A percentile compares a stretch with the other conserved stretches of the same genome.
Conservation (phyloP, 2,888 invertebrate species). For the Eledone cirrhosa region DNA sequence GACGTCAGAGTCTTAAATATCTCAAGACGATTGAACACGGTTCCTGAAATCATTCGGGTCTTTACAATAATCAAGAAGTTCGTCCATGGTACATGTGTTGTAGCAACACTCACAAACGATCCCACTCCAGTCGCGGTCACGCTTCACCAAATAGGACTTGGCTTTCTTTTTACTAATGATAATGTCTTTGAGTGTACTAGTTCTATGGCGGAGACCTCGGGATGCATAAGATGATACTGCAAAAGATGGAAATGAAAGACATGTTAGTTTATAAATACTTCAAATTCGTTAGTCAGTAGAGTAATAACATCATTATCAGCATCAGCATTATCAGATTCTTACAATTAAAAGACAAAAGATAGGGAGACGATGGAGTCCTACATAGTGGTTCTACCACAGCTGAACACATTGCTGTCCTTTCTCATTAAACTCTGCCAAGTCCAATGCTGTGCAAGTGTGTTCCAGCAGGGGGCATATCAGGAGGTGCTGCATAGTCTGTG, state of each 20-base stretch:
- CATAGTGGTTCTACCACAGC: too few relatives aligned
- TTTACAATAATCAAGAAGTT: constrained; percentile 20
- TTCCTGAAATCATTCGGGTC: constrained; percentile 12
- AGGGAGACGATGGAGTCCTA: too few relatives aligned
- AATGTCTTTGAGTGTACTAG: constrained; percentile 5
- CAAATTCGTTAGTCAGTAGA: neutral
- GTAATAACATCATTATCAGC: too few relatives aligned
- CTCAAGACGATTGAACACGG: neutral
- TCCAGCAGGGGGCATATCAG: too few relatives aligned
- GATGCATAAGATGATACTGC: constrained; percentile 15
- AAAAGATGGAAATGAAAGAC: neutral
- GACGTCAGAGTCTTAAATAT: too few relatives aligned
- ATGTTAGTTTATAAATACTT: neutral
- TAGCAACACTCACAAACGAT: constrained; percentile 25
- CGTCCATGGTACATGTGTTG: constrained; percentile 4
- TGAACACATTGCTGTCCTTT: too few relatives aligned
- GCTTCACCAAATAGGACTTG: constrained; percentile 16
- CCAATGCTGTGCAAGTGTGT: too few relatives aligned
- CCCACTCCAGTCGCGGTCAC: constrained; percentile 20
- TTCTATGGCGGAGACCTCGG: constrained; percentile 5
- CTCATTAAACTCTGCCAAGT: too few relatives aligned
- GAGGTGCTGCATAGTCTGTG: too few relatives aligned
- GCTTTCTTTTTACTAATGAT: constrained; percentile 23
- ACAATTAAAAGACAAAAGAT: too few relatives aligned
- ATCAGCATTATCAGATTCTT: too few relatives aligned